Percentiles rank a stretch among this genome's conserved stretches.
phyloP scores from a whole-genome alignment of 1,140 invertebrate genomes.

The Drosophila miranda region DNA sequence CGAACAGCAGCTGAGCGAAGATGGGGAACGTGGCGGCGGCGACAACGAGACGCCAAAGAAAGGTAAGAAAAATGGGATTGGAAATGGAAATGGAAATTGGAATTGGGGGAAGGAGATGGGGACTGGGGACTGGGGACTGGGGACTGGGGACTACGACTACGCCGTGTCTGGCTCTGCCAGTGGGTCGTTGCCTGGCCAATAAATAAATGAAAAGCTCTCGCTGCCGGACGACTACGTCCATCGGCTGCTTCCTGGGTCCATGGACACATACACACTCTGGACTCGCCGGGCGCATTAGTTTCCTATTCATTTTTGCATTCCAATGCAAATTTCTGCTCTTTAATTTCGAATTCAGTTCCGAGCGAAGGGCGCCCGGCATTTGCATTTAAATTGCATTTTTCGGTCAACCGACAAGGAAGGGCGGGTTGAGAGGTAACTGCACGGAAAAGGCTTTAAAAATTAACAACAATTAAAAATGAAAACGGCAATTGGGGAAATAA shows the following conservation, averaged over 20 bases:
- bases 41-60: constrained; percentile 83
- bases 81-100: neutral
- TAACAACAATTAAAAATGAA: constrained; percentile 14
- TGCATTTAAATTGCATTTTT: constrained; percentile 77
- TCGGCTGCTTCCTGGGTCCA: constrained; percentile 56
- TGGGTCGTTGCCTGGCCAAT: constrained; percentile 54
- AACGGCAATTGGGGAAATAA: neutral
- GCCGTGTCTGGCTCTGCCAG: neutral
- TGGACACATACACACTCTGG: constrained; percentile 4
- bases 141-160: neutral
- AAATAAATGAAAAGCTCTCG: constrained; percentile 73
- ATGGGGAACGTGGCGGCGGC: constrained; percentile 84
- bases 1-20: constrained; percentile 84
- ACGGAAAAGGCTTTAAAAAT: constrained; percentile 29
- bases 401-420: neutral
- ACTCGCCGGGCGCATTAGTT: constrained; percentile 59
- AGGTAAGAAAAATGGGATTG: constrained; percentile 82
- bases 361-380: constrained; percentile 50
- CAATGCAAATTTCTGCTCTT: constrained; percentile 74
- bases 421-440: neutral
- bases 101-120: neutral
- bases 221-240: constrained; percentile 30
- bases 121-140: neutral
- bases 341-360: constrained; percentile 73
- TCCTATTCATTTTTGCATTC: constrained; percentile 66